These are phyloP conservation scores for Hermodice carunculata DNA, from an alignment of 2,888 invertebrate species.

Conservation along the genomic window DNA sequence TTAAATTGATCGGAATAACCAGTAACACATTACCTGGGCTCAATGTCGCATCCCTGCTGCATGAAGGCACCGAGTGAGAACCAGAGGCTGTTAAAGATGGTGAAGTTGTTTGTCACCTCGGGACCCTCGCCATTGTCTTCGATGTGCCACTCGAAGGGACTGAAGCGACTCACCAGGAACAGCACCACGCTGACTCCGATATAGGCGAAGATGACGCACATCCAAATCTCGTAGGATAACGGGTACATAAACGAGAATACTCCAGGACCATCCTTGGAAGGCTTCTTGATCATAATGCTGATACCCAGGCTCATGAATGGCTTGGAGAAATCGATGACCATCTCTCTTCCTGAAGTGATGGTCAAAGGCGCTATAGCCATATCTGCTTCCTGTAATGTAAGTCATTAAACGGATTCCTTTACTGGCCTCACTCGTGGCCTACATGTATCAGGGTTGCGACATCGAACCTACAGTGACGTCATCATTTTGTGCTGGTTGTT, in stretches of 20 bases:
- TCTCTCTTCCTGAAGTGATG: conserved; percentile 93
- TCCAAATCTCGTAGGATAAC: conserved; percentile 97
- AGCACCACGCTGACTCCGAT: conserved; percentile 90
- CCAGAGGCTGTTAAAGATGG: conserved; percentile 96
- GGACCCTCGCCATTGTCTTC: conserved; percentile 65
- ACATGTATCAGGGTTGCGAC: no score
- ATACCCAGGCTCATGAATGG: conserved; percentile 97
- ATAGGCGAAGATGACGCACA: conserved; percentile 87
- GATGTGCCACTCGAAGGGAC: conserved; percentile 95
- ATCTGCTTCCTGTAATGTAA: conserved; percentile 96
- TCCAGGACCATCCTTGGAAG: conserved; percentile 87
- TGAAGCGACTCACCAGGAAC: conserved; percentile 97
- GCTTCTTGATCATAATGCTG: conserved; percentile 94
- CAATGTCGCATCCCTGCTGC: conserved; percentile 98
- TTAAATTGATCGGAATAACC: no score
- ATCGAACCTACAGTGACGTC: no score
- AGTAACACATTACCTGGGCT: conserved; percentile 93
- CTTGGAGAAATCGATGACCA: conserved; percentile 97
- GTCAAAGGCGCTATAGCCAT: conserved; percentile 95
- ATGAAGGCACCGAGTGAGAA: conserved; percentile 97
- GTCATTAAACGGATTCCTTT: no score
- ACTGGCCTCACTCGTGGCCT: no score
- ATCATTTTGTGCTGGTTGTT: no score
- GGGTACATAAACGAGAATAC: conserved; percentile 99
- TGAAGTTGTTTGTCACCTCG: conserved; percentile 75